Percentiles rank a stretch among this genome's conserved stretches.
Conservation (phyloP, 2,888 invertebrate species). For the Fabriciana adippe region DNA sequence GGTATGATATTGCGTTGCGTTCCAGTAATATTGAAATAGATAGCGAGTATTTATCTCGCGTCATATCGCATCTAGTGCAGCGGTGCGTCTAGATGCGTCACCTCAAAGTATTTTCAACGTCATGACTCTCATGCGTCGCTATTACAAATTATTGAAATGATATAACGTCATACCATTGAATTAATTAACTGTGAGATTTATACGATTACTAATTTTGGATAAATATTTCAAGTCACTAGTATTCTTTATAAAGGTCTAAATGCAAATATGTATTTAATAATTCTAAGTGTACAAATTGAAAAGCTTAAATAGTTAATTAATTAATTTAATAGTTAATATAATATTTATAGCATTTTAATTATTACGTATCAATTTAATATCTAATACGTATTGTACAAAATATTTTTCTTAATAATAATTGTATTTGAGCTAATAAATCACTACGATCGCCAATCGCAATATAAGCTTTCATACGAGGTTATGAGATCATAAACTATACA, state of each 20-base stretch:
- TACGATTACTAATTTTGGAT: not conserved
- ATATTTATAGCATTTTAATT: too few relatives aligned
- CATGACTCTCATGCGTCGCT: slow-evolving; percentile 46
- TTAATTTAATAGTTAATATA: too few relatives aligned
- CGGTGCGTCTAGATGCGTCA: slow-evolving; percentile 69
- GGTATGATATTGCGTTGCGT: slow-evolving; percentile 69
- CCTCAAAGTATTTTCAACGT: slow-evolving; percentile 57
- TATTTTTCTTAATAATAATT: not conserved
- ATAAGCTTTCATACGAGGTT: slow-evolving; percentile 18
- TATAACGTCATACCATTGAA: slow-evolving; percentile 25
- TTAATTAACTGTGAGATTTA: slow-evolving; percentile 2
- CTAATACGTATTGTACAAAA: too few relatives aligned
- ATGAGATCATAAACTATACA: slow-evolving; percentile 39
- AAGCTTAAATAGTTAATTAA: too few relatives aligned
- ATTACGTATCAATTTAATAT: too few relatives aligned
- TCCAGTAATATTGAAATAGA: slow-evolving; percentile 76
- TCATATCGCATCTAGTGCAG: slow-evolving; percentile 74
- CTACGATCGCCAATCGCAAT: not conserved
- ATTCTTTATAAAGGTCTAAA: too few relatives aligned
- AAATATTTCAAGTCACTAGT: not conserved
- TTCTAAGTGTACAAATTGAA: too few relatives aligned
- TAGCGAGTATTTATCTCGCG: slow-evolving; percentile 71
- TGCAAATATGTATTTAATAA: too few relatives aligned
- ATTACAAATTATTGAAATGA: slow-evolving; percentile 21
- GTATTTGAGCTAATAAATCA: not conserved